Evolutionary conservation across 2,113 vertebrate genomes (phyloP).

Genomic region (Notiomystis cincta): DNA sequence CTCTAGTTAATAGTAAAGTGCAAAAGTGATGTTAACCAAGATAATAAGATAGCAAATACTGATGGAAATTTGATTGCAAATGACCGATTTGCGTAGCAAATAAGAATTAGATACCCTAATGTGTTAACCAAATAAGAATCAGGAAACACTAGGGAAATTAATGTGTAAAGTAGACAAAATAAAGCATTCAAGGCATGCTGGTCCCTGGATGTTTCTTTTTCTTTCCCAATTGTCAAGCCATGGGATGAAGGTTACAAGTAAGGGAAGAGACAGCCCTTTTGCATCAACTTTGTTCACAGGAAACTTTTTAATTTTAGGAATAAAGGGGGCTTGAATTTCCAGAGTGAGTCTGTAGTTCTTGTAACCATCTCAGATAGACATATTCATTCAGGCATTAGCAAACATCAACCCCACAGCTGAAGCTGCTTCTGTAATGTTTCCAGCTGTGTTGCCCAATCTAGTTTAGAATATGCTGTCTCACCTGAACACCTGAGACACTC

Average conservation of each 20-base stretch:
- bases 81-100: constrained; percentile 38
- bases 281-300: neutral
- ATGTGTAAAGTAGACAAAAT: constrained; percentile 46
- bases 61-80: constrained; percentile 58
- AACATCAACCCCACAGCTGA: neutral
- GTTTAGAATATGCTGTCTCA: neutral
- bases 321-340: neutral
- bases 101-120: constrained; percentile 38
- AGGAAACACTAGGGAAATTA: constrained; percentile 59
- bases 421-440: neutral
- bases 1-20: constrained; percentile 42
- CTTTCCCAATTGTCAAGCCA: neutral
- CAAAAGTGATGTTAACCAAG: constrained; percentile 25
- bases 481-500: neutral
- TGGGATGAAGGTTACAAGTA: neutral
- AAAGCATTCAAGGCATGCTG: constrained; percentile 4
- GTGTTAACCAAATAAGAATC: constrained; percentile 44
- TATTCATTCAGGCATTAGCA: neutral
- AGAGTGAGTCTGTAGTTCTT: neutral
- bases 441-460: neutral
- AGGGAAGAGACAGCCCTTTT: neutral
- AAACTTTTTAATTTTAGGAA: neutral
- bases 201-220: neutral
- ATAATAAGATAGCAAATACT: constrained; percentile 43
- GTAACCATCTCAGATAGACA: neutral